phyloP scores from a whole-genome alignment of 2,797 vertebrate genomes.

The Urocyon cinereoargenteus region DNA sequence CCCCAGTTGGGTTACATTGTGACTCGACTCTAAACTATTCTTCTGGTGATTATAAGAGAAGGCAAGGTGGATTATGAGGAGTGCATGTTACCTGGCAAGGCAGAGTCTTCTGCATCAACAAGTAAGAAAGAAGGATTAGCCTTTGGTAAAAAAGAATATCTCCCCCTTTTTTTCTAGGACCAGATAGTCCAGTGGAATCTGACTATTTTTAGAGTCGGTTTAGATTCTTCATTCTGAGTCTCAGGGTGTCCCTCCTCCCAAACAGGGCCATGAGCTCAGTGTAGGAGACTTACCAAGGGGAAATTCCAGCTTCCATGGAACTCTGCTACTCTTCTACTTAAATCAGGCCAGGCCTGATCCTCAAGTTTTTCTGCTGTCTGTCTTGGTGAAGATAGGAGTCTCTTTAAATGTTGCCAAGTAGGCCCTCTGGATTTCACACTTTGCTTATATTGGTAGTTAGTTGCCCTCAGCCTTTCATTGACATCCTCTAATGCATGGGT shows the following conservation, averaged over 20 bases:
- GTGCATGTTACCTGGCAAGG: neutral
- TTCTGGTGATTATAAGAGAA: neutral
- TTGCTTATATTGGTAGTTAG: neutral
- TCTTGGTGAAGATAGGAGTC: neutral
- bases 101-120: neutral
- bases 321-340: neutral
- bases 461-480: neutral
- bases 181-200: conserved; percentile 14
- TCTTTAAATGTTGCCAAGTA: neutral
- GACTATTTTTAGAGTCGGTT: neutral
- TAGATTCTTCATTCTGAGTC: neutral
- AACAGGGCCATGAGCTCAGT: neutral
- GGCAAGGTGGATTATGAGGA: neutral
- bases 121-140: neutral
- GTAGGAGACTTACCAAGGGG: neutral
- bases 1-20: neutral
- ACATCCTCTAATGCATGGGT: neutral
- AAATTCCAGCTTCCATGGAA: neutral
- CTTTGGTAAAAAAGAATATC: neutral
- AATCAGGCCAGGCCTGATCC: neutral
- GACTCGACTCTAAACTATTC: neutral
- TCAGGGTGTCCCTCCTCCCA: neutral
- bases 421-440: neutral
- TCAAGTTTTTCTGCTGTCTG: neutral
- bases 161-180: neutral